Conservation (phyloP, 2,797 vertebrate genomes). For the Silurus aristotelis region DNA sequence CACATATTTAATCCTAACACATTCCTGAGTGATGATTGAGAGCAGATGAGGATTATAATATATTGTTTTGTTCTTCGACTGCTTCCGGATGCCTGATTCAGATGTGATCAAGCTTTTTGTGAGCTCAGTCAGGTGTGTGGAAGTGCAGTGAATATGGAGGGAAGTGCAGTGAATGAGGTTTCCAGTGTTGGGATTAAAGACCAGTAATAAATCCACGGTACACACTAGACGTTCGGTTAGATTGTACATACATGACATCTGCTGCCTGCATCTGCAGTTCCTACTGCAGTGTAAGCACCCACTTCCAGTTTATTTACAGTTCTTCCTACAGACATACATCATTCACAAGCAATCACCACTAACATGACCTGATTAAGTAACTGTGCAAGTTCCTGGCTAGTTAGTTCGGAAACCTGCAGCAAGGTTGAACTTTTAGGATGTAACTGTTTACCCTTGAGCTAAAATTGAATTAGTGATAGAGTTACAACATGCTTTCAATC, state of each 20-base stretch:
- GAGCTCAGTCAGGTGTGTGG: slow-evolving; percentile 4
- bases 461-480: not conserved
- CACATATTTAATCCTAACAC: not conserved
- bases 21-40: not conserved
- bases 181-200: not conserved
- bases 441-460: not conserved
- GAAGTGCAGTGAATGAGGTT: not conserved
- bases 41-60: not conserved
- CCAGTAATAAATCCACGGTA: not conserved
- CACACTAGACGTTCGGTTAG: not conserved
- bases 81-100: not conserved
- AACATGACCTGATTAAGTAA: too few species aligned
- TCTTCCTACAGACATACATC: not conserved
- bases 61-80: not conserved
- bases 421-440: not conserved
- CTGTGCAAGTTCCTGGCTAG: not conserved
- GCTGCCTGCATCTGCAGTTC: not conserved
- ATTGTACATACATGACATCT: not conserved
- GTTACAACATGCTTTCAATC: not conserved
- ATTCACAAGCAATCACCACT: not conserved
- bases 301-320: not conserved
- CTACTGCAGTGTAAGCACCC: not conserved
- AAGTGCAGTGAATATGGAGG: not conserved
- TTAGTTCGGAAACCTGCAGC: too few species aligned
- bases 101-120: not conserved